Conservation (phyloP, 1,140 invertebrate species). For the Aculops lycopersici region DNA sequence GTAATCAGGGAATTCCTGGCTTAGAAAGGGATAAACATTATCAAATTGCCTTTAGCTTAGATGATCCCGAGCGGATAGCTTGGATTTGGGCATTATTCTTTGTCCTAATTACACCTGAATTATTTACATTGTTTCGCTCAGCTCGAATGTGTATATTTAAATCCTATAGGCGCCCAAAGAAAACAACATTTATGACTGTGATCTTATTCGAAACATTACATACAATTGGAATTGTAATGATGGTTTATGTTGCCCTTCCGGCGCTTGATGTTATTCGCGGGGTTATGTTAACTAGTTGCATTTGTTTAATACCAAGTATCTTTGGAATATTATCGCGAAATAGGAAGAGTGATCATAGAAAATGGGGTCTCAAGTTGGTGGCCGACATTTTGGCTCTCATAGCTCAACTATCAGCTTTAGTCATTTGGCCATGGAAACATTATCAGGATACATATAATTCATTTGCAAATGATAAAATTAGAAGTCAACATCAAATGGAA, state of each 20-base stretch:
- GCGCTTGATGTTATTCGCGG: constrained; percentile 16
- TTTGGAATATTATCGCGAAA: constrained; percentile 11
- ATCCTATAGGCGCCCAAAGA: constrained; percentile 10
- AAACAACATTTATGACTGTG: constrained; percentile 10
- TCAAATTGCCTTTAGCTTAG: constrained; percentile 3
- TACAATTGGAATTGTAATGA: constrained; percentile 15
- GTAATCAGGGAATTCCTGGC: constrained; percentile 10
- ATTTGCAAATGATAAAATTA: constrained; percentile 19
- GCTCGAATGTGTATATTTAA: constrained; percentile 67
- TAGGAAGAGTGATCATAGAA: constrained; percentile 5
- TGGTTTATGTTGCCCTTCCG: constrained; percentile 18
- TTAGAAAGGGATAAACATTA: constrained; percentile 11
- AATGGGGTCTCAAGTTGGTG: constrained; percentile 8
- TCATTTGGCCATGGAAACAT: constrained; percentile 39
- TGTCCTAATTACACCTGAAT: constrained; percentile 48
- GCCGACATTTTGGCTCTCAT: constrained; percentile 14
- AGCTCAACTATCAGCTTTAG: constrained; percentile 39
- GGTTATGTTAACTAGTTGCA: constrained; percentile 15
- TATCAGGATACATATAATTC: not conserved
- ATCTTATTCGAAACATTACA: constrained; percentile 17
- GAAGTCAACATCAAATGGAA: not conserved
- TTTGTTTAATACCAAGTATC: constrained; percentile 16
- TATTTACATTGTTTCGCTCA: constrained; percentile 49
- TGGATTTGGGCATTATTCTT: constrained; percentile 72
- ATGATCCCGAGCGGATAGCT: constrained; percentile 35